Base-by-base conservation (phyloP, 37 sponge, comb jelly and placozoan genomes). In the Spongia lamella region DNA sequence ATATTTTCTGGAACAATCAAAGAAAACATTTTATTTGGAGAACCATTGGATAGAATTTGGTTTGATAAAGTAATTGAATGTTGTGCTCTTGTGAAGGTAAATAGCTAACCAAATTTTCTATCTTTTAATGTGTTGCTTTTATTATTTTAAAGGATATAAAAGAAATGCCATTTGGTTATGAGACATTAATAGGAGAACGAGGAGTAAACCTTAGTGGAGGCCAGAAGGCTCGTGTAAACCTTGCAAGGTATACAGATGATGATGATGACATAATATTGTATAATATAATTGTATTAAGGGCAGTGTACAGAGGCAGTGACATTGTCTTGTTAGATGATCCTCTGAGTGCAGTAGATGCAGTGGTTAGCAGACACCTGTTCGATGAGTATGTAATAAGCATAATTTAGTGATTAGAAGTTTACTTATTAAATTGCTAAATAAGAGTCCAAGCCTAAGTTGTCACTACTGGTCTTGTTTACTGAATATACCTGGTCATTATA, bases 21-120 rank as follows among this genome's bases (percentile, higher is more conserved):
- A 40, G 87, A 90, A 20, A 90, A 90, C 63, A 81, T 90, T 50
- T 73, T 90, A 29, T 85, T 90, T 76, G 90, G 90, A 1, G 29
- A 26, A 14, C 63, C 68, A 14, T 72, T 34, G 54, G 22, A 70
- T 19, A 11, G 20, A 29, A 47, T 81, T 9, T 47, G 87, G 38
- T 90, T 85, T 33, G 15, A 77, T 20, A 47, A 17, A 16, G 86
- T 85, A 27, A 13, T 90, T 7, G 69, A 78, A 40, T 73, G 74
- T 35, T 90, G 91, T 34, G 52, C 88, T 24, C 79, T 90, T 17
- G 76, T 61, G 17, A 65, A 82, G 82, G 90, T 84, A 9, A 43
- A 9, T 13, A 43, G 9, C 9, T 43, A 43, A 43, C 9, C 7
- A 13, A 43, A 43, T 9, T 43, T 5, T 5, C 47, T 13, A 43